Percentiles rank a stretch among this genome's conserved stretches.
These are phyloP conservation scores for Dendronephthya gigantea DNA, from an alignment of 64 coral and sea anemone genomes.

Conservation along the genomic window DNA sequence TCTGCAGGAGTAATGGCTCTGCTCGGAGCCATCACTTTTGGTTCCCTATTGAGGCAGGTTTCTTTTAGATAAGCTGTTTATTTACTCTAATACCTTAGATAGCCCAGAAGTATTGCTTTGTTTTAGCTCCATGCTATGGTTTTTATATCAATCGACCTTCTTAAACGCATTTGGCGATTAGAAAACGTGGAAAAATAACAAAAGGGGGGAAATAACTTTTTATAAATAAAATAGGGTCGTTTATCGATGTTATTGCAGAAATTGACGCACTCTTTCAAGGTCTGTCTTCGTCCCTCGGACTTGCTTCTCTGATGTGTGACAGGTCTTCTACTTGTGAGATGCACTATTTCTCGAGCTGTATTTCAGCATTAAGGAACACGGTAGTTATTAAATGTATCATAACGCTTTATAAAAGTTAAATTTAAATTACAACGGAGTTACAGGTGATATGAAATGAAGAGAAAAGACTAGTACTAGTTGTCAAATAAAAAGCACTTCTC, in stretches of 20 bases:
- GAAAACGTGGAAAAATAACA: neutral
- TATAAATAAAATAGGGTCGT: too few species aligned
- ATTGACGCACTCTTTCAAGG: neutral
- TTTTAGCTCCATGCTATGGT: too few species aligned
- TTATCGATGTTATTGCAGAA: neutral
- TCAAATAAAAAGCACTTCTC: too few species aligned
- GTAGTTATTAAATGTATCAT: neutral
- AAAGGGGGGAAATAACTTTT: too few species aligned
- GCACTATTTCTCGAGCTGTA: neutral
- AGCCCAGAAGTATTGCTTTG: too few species aligned
- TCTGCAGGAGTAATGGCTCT: conserved; percentile 75
- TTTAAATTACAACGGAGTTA: too few species aligned
- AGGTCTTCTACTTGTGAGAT: neutral
- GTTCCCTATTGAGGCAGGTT: neutral
- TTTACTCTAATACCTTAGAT: neutral
- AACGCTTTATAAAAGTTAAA: too few species aligned
- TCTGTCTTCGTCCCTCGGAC: neutral
- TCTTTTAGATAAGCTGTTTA: neutral
- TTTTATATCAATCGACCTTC: too few species aligned
- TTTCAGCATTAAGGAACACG: neutral
- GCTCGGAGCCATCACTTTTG: conserved; percentile 47
- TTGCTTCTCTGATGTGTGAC: neutral
- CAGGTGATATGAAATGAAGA: too few species aligned
- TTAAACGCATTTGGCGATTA: neutral
- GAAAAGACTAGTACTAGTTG: too few species aligned